These are phyloP conservation scores for Napeogenes sylphis DNA, from an alignment of 2,888 invertebrate species.

Conservation along the genomic window DNA sequence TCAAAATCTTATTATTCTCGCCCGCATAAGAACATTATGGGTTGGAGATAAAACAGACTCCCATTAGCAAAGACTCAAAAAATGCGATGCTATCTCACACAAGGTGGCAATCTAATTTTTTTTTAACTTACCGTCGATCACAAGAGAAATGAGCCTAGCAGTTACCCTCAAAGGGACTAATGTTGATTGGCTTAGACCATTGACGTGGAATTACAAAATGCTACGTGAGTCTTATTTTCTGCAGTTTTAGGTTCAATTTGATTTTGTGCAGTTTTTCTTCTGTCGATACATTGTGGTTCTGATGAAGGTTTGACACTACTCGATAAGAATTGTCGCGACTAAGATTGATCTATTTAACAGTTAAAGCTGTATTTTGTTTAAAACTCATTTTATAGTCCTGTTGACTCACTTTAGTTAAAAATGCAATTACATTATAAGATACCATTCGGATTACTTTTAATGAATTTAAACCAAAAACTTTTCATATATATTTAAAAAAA, in stretches of 20 bases:
- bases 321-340: conserved; percentile 52
- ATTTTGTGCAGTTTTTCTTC: conserved; percentile 16
- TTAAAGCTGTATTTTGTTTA: conserved; percentile 10
- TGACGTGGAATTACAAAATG: conserved; percentile 24
- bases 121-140: conserved; percentile 69
- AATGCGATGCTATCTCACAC: conserved; percentile 65
- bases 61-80: conserved; percentile 69
- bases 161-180: conserved; percentile 65
- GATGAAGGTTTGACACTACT: conserved; percentile 49
- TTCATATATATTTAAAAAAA: no score
- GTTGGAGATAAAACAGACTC: conserved; percentile 74
- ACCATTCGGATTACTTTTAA: not conserved
- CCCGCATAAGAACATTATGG: conserved; percentile 75
- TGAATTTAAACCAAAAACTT: no score
- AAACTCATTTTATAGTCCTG: not conserved
- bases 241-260: conserved; percentile 35
- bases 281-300: conserved; percentile 28
- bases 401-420: not conserved
- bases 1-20: conserved; percentile 74
- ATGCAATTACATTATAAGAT: not conserved
- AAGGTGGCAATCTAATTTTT: conserved; percentile 75
- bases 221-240: conserved; percentile 30
- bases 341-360: conserved; percentile 57
- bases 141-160: conserved; percentile 65
- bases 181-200: conserved; percentile 65